Percentiles rank a stretch among this genome's conserved stretches.
phyloP scores from a whole-genome alignment of 2,797 vertebrate species.

The Falco cherrug region DNA sequence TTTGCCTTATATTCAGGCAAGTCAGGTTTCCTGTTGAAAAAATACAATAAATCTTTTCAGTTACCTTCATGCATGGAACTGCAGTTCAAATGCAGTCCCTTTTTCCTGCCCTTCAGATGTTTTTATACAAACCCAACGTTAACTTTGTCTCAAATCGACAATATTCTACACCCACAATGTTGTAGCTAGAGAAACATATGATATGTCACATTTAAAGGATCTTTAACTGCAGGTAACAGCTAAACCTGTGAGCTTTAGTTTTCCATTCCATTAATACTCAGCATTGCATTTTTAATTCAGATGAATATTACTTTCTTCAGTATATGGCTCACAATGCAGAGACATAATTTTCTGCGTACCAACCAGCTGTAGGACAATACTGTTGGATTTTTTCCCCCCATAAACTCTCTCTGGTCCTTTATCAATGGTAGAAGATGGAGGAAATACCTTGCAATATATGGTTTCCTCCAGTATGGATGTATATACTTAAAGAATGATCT shows the following conservation, averaged over 20 bases:
- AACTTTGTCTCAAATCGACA: background rate
- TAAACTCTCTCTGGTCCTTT: background rate
- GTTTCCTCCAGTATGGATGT: background rate
- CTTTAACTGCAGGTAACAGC: background rate
- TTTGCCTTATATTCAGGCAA: background rate
- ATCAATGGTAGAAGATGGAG: background rate
- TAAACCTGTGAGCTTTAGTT: background rate
- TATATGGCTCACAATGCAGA: background rate
- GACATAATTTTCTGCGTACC: background rate
- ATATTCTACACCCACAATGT: rapidly evolving
- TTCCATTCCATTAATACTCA: background rate
- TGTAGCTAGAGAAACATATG: background rate
- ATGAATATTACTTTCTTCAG: background rate
- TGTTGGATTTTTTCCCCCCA: background rate
- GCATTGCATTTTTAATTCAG: background rate
- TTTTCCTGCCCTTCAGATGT: background rate
- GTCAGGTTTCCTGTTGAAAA: background rate
- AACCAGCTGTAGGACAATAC: background rate
- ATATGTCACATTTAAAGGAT: background rate
- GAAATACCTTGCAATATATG: background rate
- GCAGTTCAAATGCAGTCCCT: background rate
- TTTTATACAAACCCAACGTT: background rate
- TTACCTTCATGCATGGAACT: background rate
- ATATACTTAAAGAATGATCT: background rate
- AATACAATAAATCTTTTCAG: background rate